Evolutionary conservation across 2,113 vertebrate species (phyloP), one percentile per base, ranked within the genome.

Genomic region (Pelodiscus sinensis): DNA sequence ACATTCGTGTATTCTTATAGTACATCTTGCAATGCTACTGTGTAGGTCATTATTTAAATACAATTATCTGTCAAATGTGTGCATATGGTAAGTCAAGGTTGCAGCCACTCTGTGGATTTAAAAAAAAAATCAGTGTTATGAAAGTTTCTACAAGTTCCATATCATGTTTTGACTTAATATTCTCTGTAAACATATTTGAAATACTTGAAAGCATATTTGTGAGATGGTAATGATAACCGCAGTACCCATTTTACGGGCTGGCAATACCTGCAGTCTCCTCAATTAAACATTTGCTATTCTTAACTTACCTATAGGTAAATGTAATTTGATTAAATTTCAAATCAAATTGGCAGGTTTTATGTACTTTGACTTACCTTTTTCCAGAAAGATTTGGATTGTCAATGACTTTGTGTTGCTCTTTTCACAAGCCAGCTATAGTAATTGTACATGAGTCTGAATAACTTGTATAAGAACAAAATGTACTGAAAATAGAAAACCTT

Each of bases 151-250:
- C 6, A 85, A 22, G 25, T 84, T 68, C 5, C 31, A 68, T 68
- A 68, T 31, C 35, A 29, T 25, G 52, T 31, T 85, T 85, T 82
- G 75, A 51, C 27, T 84, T 79, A 0, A 0, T 83, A 11, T 71
- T 92, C 21, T 4, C 21, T 4, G 3, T 25, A 50, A 75, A 27
- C 8, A 68, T 81, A 22, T 60, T 73, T 44, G 44, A 55, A 73
- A 24, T 0, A 0, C 15, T 84, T 2, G 3, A 24, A 87, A 55
- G 19, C 65, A 73, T 9, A 60, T 55, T 21, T 68, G 8, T 38
- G 29, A 21, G 21, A 3, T 25, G 6, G n/a, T n/a, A n/a, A n/a
- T n/a, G n/a, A n/a, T n/a, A n/a, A n/a, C n/a, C n/a, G n/a, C n/a
- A n/a, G n/a, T n/a, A n/a, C n/a, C n/a, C 38, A 68, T 31, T 68